Percentiles rank a stretch among this genome's conserved stretches.
phyloP scores from a whole-genome alignment of 1,140 invertebrate species.

The Cardiocondyla obscurior region DNA sequence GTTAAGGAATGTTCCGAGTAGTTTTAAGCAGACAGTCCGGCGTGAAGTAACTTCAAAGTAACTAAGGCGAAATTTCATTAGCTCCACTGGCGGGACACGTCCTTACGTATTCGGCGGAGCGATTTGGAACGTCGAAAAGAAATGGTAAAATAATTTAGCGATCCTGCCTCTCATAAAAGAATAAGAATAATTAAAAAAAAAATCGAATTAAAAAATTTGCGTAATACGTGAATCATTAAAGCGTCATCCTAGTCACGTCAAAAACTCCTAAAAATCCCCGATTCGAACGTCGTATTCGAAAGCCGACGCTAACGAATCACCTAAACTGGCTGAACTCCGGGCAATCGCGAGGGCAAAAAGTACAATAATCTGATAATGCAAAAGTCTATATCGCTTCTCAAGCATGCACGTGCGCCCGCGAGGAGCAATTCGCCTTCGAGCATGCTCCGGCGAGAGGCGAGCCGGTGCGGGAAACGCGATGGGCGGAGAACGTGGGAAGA shows the following conservation, averaged over 20 bases:
- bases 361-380: conserved; percentile 12
- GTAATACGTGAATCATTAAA: not conserved
- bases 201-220: no score
- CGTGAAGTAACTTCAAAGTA: conserved; percentile 22
- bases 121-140: conserved; percentile 23
- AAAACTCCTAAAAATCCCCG: not conserved
- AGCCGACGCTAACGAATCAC: not conserved
- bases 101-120: conserved; percentile 14
- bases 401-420: not conserved
- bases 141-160: not conserved
- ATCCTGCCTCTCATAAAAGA: not conserved
- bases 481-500: not conserved
- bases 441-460: not conserved
- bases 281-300: not conserved
- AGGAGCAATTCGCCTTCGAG: conserved; percentile 39
- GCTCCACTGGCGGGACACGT: conserved; percentile 12
- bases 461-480: not conserved
- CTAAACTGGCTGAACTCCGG: not conserved
- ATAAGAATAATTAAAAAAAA: no score
- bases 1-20: conserved; percentile 52
- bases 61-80: conserved; percentile 56
- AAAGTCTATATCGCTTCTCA: conserved; percentile 33
- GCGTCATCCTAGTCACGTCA: not conserved
- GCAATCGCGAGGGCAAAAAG: not conserved
- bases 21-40: conserved; percentile 41